phyloP scores from a whole-genome alignment of 2,888 invertebrate species.

The Parnassius apollo region DNA sequence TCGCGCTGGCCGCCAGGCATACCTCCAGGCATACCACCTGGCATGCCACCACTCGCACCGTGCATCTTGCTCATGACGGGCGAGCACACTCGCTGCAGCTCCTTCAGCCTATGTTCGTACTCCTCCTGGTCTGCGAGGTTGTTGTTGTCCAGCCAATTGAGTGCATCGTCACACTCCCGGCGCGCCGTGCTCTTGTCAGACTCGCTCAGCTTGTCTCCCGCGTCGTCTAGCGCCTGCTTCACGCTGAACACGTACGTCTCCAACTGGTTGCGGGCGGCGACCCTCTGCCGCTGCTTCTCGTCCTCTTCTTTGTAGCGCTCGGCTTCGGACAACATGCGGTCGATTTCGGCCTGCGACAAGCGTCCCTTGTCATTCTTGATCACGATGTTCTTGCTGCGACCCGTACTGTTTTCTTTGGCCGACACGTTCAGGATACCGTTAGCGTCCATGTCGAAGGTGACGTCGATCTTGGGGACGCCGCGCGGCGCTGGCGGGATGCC shows the following conservation, averaged over 20 bases:
- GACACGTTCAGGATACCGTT: slow-evolving; percentile 92
- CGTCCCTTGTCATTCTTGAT: slow-evolving; percentile 92
- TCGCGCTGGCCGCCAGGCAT: slow-evolving; percentile 30
- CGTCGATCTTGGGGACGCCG: slow-evolving; percentile 86
- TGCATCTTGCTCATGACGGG: slow-evolving; percentile 82
- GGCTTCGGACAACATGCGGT: slow-evolving; percentile 88
- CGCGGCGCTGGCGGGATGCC: slow-evolving; percentile 87
- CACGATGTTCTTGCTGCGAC: slow-evolving; percentile 87
- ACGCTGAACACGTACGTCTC: slow-evolving; percentile 86
- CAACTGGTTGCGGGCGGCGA: slow-evolving; percentile 85
- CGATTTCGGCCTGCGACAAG: slow-evolving; percentile 90
- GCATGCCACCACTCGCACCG: slow-evolving; percentile 63
- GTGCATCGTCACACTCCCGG: slow-evolving; percentile 79
- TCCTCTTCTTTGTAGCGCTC: slow-evolving; percentile 88
- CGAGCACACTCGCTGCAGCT: slow-evolving; percentile 80
- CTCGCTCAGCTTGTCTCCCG: slow-evolving; percentile 81
- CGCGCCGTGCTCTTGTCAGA: slow-evolving; percentile 83
- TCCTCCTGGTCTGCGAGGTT: slow-evolving; percentile 84
- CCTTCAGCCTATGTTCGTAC: slow-evolving; percentile 82
- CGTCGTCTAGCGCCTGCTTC: slow-evolving; percentile 85
- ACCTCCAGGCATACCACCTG: slow-evolving; percentile 15
- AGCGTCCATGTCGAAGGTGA: slow-evolving; percentile 88
- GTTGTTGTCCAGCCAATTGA: slow-evolving; percentile 87
- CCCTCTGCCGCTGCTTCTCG: slow-evolving; percentile 84
- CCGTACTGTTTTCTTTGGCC: slow-evolving; percentile 86